Percentiles rank a stretch among this genome's conserved stretches.
These are phyloP conservation scores for Oreotrochilus melanogaster DNA, from an alignment of 2,113 vertebrate species.

Conservation along the genomic window DNA sequence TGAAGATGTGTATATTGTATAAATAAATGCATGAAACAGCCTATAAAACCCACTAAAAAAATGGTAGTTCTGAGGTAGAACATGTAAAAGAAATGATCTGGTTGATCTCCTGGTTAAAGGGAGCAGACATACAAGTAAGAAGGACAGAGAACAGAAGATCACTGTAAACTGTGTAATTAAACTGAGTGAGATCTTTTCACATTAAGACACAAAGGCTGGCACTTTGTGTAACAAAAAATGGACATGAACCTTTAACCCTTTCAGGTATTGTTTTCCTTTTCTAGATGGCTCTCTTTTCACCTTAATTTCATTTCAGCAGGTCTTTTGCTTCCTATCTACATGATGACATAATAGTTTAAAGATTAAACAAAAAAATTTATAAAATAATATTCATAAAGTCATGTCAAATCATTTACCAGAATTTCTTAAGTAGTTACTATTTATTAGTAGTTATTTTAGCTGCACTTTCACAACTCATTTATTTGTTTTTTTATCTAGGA, in stretches of 20 bases:
- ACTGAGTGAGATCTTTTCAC: not conserved
- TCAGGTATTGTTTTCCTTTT: not conserved
- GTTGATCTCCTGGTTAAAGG: not conserved
- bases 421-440: not conserved
- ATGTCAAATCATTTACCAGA: not conserved
- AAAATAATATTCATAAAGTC: not conserved
- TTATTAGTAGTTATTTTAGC: not conserved
- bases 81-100: not conserved
- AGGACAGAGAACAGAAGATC: not conserved
- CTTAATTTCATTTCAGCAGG: constrained; percentile 2
- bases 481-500: not conserved
- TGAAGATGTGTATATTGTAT: not conserved
- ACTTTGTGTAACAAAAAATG: constrained; percentile 4
- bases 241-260: not conserved
- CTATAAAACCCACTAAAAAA: not conserved
- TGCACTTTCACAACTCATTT: not conserved
- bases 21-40: not conserved
- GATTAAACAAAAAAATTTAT: not conserved
- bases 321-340: not conserved
- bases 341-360: not conserved
- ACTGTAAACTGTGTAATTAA: not conserved
- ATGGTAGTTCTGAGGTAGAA: not conserved
- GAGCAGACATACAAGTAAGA: not conserved
- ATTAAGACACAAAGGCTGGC: not conserved
- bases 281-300: not conserved